phyloP scores from a whole-genome alignment of 2,888 invertebrate genomes.

The Troides aeacus region DNA sequence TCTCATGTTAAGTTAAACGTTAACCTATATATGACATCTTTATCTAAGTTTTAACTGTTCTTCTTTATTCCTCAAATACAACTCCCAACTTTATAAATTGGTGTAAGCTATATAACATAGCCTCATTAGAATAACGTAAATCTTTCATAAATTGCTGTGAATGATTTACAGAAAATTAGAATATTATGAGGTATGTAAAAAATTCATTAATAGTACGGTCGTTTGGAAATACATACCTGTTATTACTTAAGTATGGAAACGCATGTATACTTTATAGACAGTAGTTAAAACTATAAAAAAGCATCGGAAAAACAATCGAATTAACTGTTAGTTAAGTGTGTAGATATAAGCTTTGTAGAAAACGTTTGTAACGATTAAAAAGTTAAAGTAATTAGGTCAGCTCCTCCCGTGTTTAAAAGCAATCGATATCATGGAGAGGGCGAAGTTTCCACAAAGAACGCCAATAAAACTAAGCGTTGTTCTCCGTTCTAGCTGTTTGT shows the following conservation, averaged over 20 bases:
- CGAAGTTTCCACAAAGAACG: constrained; percentile 55
- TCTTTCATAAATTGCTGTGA: no score
- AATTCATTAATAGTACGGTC: no score
- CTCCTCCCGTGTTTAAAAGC: constrained; percentile 55
- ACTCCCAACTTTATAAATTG: background rate
- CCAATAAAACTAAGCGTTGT: constrained; percentile 64
- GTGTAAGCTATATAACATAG: no score
- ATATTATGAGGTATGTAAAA: no score
- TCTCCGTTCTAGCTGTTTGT: constrained; percentile 48
- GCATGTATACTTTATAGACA: no score
- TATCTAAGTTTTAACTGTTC: background rate
- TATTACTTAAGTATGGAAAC: no score
- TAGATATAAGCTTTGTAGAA: background rate
- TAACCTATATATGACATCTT: background rate
- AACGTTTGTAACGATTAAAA: constrained; percentile 45
- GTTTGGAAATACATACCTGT: no score
- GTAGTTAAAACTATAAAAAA: background rate
- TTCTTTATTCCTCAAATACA: background rate
- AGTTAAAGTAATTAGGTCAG: constrained; percentile 71
- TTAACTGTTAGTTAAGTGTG: background rate
- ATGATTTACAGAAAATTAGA: no score
- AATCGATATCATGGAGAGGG: constrained; percentile 39
- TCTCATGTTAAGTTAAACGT: constrained; percentile 42
- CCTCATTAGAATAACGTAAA: no score
- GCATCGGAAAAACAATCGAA: background rate